Conservation (phyloP, 2,888 invertebrate species). For the Nomada ruficornis region DNA sequence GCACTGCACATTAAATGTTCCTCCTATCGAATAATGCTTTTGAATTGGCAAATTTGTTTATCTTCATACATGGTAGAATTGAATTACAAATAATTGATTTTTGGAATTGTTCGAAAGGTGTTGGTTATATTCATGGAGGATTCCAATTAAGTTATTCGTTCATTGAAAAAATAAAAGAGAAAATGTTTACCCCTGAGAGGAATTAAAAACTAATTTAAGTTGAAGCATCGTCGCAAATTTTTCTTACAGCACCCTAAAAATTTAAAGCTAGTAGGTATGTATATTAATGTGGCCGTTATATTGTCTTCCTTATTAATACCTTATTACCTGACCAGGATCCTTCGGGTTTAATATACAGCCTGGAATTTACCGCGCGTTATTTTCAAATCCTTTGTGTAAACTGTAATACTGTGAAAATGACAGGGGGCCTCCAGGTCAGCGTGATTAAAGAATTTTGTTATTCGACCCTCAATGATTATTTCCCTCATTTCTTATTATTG, state of each 20-base stretch:
- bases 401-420: background rate
- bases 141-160: no score
- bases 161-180: no score
- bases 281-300: background rate
- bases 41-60: no score
- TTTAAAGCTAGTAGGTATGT: no score
- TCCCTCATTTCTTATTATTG: background rate
- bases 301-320: background rate
- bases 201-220: no score
- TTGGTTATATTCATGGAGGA: no score
- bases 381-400: constrained; percentile 5
- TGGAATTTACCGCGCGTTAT: background rate
- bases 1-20: background rate
- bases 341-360: background rate
- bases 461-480: constrained; percentile 7
- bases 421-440: constrained; percentile 11
- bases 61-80: no score
- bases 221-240: no score
- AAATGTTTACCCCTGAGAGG: no score
- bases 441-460: constrained; percentile 1
- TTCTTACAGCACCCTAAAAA: no score
- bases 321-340: constrained; percentile 10
- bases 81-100: no score
- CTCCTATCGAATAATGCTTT: background rate
- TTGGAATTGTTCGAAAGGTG: no score